These are phyloP conservation scores for Tapirus terrestris DNA, from an alignment of 2,113 vertebrate species.

Conservation along the genomic window DNA sequence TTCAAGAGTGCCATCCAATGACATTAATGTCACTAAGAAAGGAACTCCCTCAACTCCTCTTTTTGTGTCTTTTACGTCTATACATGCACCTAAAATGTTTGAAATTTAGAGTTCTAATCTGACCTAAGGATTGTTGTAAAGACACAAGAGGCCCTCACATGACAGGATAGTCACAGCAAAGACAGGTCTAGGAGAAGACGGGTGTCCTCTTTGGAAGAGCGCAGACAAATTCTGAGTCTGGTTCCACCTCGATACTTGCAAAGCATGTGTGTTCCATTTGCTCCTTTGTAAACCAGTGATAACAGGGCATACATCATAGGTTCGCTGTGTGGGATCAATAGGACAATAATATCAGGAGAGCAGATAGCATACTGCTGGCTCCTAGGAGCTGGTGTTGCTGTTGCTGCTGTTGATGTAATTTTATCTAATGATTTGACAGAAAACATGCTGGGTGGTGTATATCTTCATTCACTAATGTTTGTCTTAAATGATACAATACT, in stretches of 20 bases:
- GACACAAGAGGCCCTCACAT: background rate
- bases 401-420: background rate
- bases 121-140: background rate
- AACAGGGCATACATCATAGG: background rate
- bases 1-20: background rate
- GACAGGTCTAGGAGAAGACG: background rate
- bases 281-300: background rate
- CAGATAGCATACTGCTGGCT: background rate
- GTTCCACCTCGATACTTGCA: fast-evolving
- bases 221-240: background rate
- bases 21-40: background rate
- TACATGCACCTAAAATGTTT: background rate
- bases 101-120: background rate
- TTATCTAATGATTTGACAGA: too few species aligned
- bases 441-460: background rate
- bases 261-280: too few species aligned
- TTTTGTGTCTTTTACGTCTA: background rate
- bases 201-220: background rate
- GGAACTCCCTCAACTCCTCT: background rate
- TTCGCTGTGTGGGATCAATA: background rate
- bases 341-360: background rate
- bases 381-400: background rate
- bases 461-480: background rate
- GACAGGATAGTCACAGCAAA: background rate
- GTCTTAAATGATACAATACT: background rate